Evolutionary conservation across 2,888 invertebrate species (phyloP).

Genomic region (Sipunculus nudus): DNA sequence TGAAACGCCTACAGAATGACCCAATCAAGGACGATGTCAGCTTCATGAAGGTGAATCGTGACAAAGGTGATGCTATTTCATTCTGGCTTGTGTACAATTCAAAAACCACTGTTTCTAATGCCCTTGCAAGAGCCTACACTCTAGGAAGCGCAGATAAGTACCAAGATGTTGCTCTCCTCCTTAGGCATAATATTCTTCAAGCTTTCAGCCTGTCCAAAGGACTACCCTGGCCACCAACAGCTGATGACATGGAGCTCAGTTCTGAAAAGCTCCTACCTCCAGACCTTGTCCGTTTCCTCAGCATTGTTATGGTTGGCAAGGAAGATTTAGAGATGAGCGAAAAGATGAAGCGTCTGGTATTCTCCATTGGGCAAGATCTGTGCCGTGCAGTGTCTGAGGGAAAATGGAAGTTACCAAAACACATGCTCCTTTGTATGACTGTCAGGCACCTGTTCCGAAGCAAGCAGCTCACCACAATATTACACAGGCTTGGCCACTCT

Average conservation of each 20-base stretch:
- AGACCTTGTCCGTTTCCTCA: neutral
- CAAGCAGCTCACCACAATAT: slow-evolving; percentile 14
- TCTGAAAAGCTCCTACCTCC: neutral
- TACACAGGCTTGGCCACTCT: slow-evolving; percentile 16
- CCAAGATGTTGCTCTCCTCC: no score
- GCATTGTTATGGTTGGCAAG: neutral
- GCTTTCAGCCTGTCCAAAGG: no score
- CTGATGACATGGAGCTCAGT: no score
- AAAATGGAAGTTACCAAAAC: slow-evolving; percentile 12
- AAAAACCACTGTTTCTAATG: no score
- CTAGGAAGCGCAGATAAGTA: no score
- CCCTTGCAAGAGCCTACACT: no score
- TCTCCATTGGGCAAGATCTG: neutral
- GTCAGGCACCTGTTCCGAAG: slow-evolving; percentile 15
- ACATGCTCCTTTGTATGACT: slow-evolving; percentile 11
- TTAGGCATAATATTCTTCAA: no score
- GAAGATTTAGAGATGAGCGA: neutral
- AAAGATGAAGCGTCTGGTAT: slow-evolving; percentile 1
- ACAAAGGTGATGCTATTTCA: neutral
- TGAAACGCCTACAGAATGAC: neutral
- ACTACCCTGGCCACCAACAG: no score
- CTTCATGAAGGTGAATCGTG: neutral
- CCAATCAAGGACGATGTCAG: neutral
- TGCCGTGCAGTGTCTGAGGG: slow-evolving; percentile 1
- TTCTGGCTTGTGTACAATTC: no score